A percentile compares a stretch with the other conserved stretches of the same genome.
Evolutionary conservation across 1,140 invertebrate genomes (phyloP).

Genomic region (Cydia pomonella): DNA sequence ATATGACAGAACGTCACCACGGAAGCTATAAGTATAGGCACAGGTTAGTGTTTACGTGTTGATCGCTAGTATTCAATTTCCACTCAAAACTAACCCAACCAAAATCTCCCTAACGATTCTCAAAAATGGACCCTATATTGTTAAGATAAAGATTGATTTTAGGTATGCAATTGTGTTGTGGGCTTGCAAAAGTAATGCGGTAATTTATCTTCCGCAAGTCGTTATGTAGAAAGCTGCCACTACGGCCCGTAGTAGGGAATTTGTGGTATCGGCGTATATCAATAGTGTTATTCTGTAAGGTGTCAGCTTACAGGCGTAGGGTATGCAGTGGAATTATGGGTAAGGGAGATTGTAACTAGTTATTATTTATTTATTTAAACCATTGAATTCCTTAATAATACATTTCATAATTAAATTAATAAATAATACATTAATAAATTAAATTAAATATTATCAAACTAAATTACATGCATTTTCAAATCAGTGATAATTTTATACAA

Average conservation of each 20-base stretch:
- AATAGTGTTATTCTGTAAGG: conserved; percentile 1
- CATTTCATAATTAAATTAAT: too few species aligned
- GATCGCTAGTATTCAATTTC: neutral
- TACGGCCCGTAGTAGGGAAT: neutral
- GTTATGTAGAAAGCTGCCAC: neutral
- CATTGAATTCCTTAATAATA: too few species aligned
- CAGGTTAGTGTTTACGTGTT: neutral
- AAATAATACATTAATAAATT: too few species aligned
- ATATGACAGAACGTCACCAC: too few species aligned
- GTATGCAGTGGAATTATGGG: too few species aligned
- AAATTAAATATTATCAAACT: too few species aligned
- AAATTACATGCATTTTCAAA: too few species aligned
- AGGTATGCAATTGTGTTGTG: neutral
- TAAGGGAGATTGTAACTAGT: too few species aligned
- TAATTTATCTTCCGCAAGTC: neutral
- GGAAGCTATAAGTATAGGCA: neutral
- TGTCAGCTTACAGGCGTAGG: neutral
- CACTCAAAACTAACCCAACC: neutral
- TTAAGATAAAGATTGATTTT: neutral
- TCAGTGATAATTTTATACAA: too few species aligned
- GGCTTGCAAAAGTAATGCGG: neutral
- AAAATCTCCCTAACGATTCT: neutral
- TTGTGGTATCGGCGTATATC: neutral
- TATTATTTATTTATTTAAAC: too few species aligned
- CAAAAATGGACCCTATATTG: neutral